A percentile compares a stretch with the other conserved stretches of the same genome.
Conservation (phyloP, 2,113 vertebrate species). For the Caloenas nicobarica region DNA sequence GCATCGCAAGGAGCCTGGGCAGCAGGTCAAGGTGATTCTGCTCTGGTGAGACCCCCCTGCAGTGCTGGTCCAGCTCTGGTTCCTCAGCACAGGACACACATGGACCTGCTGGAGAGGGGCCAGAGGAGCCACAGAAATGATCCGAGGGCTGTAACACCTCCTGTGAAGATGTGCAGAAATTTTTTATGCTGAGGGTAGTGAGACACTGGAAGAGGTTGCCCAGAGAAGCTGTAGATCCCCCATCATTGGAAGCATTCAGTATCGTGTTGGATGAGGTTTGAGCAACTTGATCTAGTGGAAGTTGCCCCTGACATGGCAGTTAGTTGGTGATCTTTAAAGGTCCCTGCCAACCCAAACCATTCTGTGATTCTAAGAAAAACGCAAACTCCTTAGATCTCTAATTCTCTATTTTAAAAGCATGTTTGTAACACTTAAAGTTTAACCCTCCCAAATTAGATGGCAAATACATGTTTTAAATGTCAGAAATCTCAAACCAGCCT, state of each 20-base stretch:
- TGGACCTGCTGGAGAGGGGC: background rate
- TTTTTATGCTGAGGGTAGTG: background rate
- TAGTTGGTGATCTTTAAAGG: background rate
- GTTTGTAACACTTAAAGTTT: background rate
- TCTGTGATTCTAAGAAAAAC: background rate
- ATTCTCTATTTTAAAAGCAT: background rate
- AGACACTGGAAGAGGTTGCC: background rate
- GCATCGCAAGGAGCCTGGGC: accelerated
- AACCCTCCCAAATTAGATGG: background rate
- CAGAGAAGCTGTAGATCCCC: background rate
- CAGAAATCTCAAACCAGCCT: background rate
- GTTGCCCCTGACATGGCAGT: background rate
- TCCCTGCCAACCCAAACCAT: background rate
- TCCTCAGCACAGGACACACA: background rate
- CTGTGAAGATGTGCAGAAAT: background rate
- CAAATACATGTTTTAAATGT: background rate
- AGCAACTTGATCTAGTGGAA: background rate
- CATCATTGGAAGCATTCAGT: background rate
- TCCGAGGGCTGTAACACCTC: background rate
- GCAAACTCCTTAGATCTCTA: background rate
- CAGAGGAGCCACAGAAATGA: background rate
- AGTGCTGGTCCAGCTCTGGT: background rate
- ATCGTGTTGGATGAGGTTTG: background rate
- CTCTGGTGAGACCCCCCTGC: background rate
- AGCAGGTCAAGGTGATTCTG: accelerated